Conservation (phyloP, 2,113 vertebrate species). For the Capreolus pygargus region DNA sequence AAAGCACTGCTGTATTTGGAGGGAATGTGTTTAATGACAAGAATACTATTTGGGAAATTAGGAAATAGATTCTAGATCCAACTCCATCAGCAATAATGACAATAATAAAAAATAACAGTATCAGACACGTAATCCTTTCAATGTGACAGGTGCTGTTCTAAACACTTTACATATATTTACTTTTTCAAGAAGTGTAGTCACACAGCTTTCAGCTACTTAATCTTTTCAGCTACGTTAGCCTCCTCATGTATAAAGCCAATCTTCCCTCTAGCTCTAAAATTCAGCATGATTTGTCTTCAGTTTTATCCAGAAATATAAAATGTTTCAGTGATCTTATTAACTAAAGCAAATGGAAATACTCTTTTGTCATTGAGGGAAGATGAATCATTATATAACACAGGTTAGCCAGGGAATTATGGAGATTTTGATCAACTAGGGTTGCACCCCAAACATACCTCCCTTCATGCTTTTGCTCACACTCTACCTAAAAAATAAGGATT, state of each 20-base stretch:
- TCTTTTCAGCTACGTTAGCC: neutral
- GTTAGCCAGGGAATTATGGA: neutral
- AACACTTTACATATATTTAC: neutral
- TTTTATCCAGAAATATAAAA: conserved; percentile 27
- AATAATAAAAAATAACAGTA: neutral
- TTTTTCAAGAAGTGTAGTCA: neutral
- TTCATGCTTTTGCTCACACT: neutral
- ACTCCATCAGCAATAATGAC: neutral
- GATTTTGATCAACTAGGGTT: neutral
- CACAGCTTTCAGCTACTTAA: neutral
- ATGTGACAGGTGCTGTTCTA: neutral
- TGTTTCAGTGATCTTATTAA: neutral
- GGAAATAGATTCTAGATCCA: neutral
- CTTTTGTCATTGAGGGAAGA: neutral
- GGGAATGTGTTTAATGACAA: neutral
- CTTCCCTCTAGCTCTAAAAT: conserved; percentile 31
- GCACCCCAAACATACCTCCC: neutral
- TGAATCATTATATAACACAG: neutral
- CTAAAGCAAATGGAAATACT: neutral
- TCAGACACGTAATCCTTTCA: neutral
- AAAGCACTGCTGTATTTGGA: neutral
- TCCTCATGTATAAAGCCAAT: neutral
- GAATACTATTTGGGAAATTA: neutral
- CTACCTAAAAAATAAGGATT: conserved; percentile 59
- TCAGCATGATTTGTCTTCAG: neutral